These are phyloP conservation scores for Drosophila littoralis DNA, from an alignment of 1,140 invertebrate species.

Conservation along the genomic window DNA sequence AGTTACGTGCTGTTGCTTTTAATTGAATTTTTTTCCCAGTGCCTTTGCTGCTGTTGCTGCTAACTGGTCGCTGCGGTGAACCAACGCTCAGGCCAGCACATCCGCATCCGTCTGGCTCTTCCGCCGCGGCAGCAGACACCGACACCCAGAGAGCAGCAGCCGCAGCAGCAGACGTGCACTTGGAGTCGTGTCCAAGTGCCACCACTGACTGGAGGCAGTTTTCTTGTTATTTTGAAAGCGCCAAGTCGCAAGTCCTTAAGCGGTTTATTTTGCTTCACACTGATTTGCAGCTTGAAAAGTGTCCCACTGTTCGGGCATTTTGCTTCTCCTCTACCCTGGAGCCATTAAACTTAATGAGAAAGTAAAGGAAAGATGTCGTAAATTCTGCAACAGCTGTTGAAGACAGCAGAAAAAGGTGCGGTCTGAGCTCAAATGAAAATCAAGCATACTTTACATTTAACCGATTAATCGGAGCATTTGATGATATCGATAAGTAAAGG, in stretches of 20 bases:
- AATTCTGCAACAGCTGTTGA: no score
- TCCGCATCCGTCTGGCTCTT: conserved; percentile 72
- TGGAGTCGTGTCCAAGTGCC: conserved; percentile 39
- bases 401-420: no score
- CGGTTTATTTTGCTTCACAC: conserved; percentile 79
- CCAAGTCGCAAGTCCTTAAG: conserved; percentile 80
- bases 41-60: conserved; percentile 24
- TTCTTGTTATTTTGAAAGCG: conserved; percentile 79
- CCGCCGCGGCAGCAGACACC: conserved; percentile 37
- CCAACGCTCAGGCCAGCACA: conserved; percentile 75
- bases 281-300: conserved; percentile 72
- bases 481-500: no score
- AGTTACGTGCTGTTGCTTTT: conserved; percentile 84
- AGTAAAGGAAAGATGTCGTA: not conserved
- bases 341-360: not conserved
- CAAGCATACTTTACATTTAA: no score
- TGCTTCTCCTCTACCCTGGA: not conserved
- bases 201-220: conserved; percentile 62
- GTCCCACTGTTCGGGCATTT: conserved; percentile 28
- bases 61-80: conserved; percentile 61
- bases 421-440: no score
- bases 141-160: conserved; percentile 25
- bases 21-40: conserved; percentile 79
- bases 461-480: no score
- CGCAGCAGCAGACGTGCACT: conserved; percentile 15